Evolutionary conservation across 2,113 vertebrate genomes (phyloP).

Genomic region (Equus quagga): DNA sequence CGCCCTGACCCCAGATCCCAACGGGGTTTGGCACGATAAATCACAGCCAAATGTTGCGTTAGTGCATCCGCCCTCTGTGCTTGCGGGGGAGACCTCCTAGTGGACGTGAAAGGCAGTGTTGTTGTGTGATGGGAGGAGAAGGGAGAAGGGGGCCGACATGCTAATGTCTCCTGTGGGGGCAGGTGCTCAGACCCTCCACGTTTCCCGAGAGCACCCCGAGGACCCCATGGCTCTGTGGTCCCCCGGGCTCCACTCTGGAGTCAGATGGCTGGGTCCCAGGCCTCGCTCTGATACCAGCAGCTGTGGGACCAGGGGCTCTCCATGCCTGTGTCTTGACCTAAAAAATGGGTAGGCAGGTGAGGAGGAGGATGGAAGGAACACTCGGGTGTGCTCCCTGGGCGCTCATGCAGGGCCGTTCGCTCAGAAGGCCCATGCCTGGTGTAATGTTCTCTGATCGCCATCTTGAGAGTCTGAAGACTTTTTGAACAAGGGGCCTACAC

Average conservation of each 20-base stretch:
- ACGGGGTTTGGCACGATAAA: accelerated
- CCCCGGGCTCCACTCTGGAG: background rate
- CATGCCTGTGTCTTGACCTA: background rate
- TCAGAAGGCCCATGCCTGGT: accelerated
- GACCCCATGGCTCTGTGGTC: accelerated
- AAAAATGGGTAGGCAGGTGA: accelerated
- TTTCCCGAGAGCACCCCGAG: background rate
- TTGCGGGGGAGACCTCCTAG: background rate
- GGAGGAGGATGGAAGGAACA: accelerated
- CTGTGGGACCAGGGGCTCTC: background rate
- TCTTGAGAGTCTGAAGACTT: accelerated
- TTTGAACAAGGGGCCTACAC: background rate
- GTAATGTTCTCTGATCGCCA: accelerated
- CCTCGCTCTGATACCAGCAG: background rate
- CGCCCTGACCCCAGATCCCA: background rate
- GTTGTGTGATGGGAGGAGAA: background rate
- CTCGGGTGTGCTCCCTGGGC: background rate
- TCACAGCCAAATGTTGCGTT: background rate
- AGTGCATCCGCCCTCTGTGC: accelerated
- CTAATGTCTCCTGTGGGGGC: background rate
- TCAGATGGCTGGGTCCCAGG: background rate
- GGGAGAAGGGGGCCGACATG: accelerated
- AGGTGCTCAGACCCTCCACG: background rate
- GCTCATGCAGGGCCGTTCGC: no score
- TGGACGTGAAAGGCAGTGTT: background rate